These are phyloP conservation scores for Dasysyrphus tricinctus DNA, from an alignment of 2,888 invertebrate genomes.

Conservation along the genomic window DNA sequence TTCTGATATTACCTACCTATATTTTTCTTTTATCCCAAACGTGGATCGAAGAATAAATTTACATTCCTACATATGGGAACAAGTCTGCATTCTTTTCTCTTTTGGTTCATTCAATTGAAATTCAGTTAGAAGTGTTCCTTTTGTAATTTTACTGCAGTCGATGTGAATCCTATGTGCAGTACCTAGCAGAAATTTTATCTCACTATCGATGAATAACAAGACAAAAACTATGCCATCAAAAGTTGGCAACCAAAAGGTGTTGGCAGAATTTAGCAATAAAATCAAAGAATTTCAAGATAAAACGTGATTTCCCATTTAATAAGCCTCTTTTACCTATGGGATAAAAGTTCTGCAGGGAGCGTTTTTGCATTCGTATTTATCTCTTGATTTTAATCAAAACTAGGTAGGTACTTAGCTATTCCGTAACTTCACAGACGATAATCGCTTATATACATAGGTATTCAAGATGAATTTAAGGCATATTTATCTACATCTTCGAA, in stretches of 20 bases:
- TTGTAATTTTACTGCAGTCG: constrained; percentile 24
- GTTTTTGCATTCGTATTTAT: no score
- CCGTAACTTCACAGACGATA: no score
- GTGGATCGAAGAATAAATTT: background rate
- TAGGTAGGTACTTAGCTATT: no score
- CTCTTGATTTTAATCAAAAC: no score
- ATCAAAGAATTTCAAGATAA: background rate
- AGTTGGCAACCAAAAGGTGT: constrained; percentile 5
- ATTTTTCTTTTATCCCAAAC: background rate
- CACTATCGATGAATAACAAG: background rate
- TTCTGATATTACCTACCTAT: background rate
- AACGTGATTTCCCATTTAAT: constrained; percentile 14
- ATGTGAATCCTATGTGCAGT: background rate
- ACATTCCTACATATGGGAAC: background rate
- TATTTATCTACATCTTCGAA: no score
- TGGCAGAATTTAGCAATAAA: background rate
- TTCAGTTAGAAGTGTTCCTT: constrained; percentile 3
- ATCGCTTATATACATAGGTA: no score
- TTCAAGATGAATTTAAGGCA: no score
- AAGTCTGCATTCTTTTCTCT: background rate
- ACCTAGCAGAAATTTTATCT: constrained; percentile 15
- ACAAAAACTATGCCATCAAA: background rate
- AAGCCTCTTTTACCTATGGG: background rate
- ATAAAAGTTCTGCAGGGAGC: background rate
- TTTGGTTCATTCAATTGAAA: constrained; percentile 4